Conservation (phyloP, 2,888 invertebrate genomes). For the Sphaerophoria taeniata region DNA sequence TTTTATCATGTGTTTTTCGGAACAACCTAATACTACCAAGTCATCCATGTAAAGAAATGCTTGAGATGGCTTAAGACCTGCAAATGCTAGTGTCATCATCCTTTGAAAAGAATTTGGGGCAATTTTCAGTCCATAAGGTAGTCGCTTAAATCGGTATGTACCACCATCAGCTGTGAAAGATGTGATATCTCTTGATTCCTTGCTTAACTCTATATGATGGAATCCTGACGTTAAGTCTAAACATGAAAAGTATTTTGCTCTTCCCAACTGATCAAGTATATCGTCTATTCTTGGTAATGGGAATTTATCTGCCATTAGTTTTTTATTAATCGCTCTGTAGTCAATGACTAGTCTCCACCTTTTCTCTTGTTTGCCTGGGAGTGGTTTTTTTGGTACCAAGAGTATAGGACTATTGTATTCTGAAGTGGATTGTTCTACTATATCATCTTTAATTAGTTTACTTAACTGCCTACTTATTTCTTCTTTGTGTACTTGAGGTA, state of each 20-base stretch:
- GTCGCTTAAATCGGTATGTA: slow-evolving; percentile 71
- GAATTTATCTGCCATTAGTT: background rate
- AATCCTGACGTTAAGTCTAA: slow-evolving; percentile 77
- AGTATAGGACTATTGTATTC: background rate
- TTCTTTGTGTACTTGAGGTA: background rate
- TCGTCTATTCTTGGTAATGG: slow-evolving; percentile 9
- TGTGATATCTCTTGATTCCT: slow-evolving; percentile 17
- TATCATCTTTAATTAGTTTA: slow-evolving; percentile 8
- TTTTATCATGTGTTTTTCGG: background rate
- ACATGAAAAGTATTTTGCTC: slow-evolving; percentile 77
- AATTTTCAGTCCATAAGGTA: slow-evolving; percentile 74
- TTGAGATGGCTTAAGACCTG: slow-evolving; percentile 58
- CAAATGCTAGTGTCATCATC: slow-evolving; percentile 75
- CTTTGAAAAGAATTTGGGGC: slow-evolving; percentile 72
- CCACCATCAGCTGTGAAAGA: slow-evolving; percentile 43
- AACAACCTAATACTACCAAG: slow-evolving; percentile 2
- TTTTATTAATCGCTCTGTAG: slow-evolving; percentile 3
- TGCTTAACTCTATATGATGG: slow-evolving; percentile 25
- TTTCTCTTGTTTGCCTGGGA: background rate
- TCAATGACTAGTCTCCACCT: slow-evolving; percentile 1
- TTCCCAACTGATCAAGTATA: slow-evolving; percentile 24
- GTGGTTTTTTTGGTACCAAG: too few species aligned
- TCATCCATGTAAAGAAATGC: slow-evolving; percentile 3
- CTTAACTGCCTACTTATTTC: background rate
- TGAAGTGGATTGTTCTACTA: background rate